Evolutionary conservation across 2,113 vertebrate species (phyloP), one percentile per base, ranked within the genome.

Genomic region (Myodes glareolus): DNA sequence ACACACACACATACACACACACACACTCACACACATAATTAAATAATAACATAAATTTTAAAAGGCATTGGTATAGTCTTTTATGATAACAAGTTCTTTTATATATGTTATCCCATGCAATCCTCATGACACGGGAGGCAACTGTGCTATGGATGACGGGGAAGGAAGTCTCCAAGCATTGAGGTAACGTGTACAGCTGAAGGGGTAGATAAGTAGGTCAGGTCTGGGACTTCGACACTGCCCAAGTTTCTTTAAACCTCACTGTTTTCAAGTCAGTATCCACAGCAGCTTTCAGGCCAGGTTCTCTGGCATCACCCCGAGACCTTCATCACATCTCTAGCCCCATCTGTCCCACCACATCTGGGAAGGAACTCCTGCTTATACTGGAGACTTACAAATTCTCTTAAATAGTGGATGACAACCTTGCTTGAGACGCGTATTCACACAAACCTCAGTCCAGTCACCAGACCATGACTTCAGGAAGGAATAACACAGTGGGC

Each of bases 281-380:
- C 25, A 17, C 1, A 29, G 47, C 42, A 45, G 19, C 47, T 94
- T 91, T 61, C 77, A 77, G 45, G 67, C 12, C 36, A 88, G 42
- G 17, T 76, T 45, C 36, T 42, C 76, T 39, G 72, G 25, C 1
- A 25, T 42, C 61, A 52, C 52, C 39, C 47, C 31, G 47, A 21
- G 3, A 68, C 81, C 31, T 73, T 42, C 31, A 81, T 80, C 11
- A 77, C 9, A 33, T 11, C 36, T 81, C 33, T 50, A 76, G 75
- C 17, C 23, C 1, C 63, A 6, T 21, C 89, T 84, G 27, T 77
- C 87, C 52, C 45, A 45, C 9, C 70, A 55, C 61, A 58, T 58
- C 39, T 77, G n/a, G 68, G 84, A 78, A 72, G 39, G 75, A 61
- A 68, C 82, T 81, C 94, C 63, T 78, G 55, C 90, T 93, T 63